phyloP scores from a whole-genome alignment of 2,797 vertebrate species.

The Sylvia borin region DNA sequence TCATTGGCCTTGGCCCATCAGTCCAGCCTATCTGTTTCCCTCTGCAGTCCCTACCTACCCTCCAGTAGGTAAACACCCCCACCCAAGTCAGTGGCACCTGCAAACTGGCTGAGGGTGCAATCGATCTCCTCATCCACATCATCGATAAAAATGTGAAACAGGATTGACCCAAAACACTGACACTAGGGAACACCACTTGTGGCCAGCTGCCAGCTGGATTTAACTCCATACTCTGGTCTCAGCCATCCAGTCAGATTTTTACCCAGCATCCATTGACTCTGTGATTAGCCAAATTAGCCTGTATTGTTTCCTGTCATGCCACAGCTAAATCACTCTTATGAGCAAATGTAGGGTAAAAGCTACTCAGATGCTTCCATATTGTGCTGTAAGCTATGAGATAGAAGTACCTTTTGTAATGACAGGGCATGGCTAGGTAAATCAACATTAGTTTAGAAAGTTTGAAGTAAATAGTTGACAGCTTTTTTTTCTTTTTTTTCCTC shows the following conservation, averaged over 20 bases:
- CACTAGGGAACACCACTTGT: neutral
- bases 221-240: neutral
- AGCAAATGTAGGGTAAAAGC: neutral
- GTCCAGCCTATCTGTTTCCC: neutral
- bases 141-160: neutral
- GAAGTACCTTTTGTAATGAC: neutral
- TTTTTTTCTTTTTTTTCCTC: neutral
- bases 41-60: neutral
- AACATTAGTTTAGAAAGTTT: neutral
- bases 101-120: neutral
- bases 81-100: neutral
- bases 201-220: neutral
- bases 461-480: neutral
- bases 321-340: neutral
- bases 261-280: neutral
- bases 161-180: neutral
- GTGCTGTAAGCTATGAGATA: neutral
- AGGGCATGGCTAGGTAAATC: neutral
- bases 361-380: neutral
- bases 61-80: neutral
- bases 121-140: neutral
- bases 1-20: neutral
- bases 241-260: neutral
- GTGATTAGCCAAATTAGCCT: neutral
- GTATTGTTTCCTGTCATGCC: neutral